Conservation (phyloP, 2,113 vertebrate genomes). For the Clarias magur region DNA sequence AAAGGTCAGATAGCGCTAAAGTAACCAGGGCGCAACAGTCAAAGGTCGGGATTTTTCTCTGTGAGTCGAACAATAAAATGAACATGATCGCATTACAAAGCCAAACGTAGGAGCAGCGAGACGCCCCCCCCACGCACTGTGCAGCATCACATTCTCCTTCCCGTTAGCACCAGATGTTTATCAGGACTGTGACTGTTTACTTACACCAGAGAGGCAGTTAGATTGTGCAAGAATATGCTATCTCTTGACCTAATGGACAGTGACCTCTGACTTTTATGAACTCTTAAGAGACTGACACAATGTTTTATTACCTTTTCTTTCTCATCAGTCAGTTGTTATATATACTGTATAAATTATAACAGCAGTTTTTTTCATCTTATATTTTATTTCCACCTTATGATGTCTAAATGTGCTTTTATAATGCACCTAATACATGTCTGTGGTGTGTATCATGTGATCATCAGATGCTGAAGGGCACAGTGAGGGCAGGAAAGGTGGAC, state of each 20-base stretch:
- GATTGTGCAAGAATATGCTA: background rate
- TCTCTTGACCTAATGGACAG: background rate
- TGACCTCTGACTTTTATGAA: background rate
- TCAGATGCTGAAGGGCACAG: slow-evolving; percentile 85
- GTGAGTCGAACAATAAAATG: background rate
- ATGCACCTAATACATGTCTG: background rate
- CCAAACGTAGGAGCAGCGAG: background rate
- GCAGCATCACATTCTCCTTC: background rate
- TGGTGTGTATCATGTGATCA: slow-evolving; percentile 48
- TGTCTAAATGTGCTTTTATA: background rate
- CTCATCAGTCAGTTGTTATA: background rate
- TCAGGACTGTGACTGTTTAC: background rate
- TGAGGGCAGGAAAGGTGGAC: slow-evolving; percentile 92
- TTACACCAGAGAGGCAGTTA: background rate
- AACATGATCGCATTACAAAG: background rate
- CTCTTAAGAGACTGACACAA: background rate
- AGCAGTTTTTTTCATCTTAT: background rate
- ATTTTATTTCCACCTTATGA: background rate
- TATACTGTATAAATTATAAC: background rate
- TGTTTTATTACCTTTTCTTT: background rate
- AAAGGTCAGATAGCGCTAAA: background rate
- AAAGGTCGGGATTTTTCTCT: background rate
- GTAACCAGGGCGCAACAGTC: background rate
- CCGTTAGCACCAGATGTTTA: background rate
- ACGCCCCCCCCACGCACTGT: no score